These are phyloP conservation scores for Diceros bicornis DNA, from an alignment of 2,797 vertebrate genomes.

Conservation along the genomic window DNA sequence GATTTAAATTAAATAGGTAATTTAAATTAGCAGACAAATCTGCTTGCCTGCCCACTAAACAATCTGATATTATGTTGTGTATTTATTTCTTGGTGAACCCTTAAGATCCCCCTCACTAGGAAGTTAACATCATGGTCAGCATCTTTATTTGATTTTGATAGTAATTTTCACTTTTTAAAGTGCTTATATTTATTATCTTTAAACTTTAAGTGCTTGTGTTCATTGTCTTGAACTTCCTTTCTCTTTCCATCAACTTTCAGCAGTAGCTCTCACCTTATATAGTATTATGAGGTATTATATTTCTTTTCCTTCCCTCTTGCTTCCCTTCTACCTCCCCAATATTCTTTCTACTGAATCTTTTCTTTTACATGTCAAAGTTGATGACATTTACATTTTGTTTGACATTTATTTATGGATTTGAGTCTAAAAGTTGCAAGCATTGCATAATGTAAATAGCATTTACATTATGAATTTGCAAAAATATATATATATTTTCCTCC, in stretches of 20 bases:
- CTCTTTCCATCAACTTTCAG: neutral
- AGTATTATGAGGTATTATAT: neutral
- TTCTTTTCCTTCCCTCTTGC: neutral
- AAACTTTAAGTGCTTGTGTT: neutral
- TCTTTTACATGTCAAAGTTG: neutral
- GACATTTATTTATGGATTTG: neutral
- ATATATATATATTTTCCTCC: neutral
- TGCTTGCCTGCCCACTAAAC: neutral
- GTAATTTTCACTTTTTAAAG: neutral
- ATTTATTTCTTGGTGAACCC: neutral
- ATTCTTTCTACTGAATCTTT: neutral
- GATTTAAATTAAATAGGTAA: too few relatives aligned
- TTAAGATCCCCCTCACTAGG: neutral
- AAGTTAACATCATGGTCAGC: neutral
- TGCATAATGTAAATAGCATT: neutral
- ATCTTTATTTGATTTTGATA: conserved; percentile 31
- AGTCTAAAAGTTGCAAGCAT: neutral
- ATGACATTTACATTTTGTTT: neutral
- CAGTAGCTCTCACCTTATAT: neutral
- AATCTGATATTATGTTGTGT: neutral
- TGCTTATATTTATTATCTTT: neutral
- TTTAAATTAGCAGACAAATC: neutral
- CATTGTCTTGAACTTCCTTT: neutral
- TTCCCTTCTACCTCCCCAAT: neutral
- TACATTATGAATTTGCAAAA: neutral